phyloP scores from a whole-genome alignment of 2,888 invertebrate genomes.

The Anthophora plumipes region DNA sequence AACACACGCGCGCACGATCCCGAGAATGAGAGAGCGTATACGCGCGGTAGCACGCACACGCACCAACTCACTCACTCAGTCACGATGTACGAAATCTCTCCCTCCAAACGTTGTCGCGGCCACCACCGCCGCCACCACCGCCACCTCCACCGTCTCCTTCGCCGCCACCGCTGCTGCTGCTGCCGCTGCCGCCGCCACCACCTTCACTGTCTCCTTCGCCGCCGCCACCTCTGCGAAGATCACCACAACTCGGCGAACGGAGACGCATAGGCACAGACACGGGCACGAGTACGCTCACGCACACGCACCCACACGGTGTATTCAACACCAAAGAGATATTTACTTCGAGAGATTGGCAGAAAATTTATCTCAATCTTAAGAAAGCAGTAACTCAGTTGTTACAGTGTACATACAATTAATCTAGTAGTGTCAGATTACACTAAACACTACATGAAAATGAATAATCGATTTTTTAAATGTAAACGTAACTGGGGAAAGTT shows the following conservation, averaged over 20 bases:
- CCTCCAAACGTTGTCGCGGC: conserved; percentile 54
- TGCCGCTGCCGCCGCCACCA: conserved; percentile 21
- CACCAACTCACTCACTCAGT: conserved; percentile 63
- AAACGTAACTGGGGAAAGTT: conserved; percentile 49
- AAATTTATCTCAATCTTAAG: conserved; percentile 9
- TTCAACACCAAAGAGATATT: conserved; percentile 43
- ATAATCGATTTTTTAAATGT: conserved; percentile 2
- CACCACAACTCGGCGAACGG: conserved; percentile 63
- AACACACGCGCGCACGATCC: conserved; percentile 46
- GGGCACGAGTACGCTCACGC: conserved; percentile 46
- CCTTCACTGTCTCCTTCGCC: conserved; percentile 27
- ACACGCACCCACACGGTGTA: conserved; percentile 46
- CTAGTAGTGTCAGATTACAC: background rate
- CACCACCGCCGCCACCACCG: conserved; percentile 46
- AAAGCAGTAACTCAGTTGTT: background rate
- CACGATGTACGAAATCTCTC: conserved; percentile 58
- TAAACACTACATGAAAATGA: conserved; percentile 5
- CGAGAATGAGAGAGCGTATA: conserved; percentile 55
- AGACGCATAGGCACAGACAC: conserved; percentile 69
- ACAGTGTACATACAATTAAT: background rate
- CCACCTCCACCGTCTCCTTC: conserved; percentile 32
- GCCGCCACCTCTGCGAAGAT: conserved; percentile 63
- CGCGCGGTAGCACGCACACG: conserved; percentile 59
- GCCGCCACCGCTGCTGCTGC: conserved; percentile 28
- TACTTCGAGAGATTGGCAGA: conserved; percentile 19